Evolutionary conservation across 2,888 invertebrate species (phyloP).

Genomic region (Nemapogon koenigi): DNA sequence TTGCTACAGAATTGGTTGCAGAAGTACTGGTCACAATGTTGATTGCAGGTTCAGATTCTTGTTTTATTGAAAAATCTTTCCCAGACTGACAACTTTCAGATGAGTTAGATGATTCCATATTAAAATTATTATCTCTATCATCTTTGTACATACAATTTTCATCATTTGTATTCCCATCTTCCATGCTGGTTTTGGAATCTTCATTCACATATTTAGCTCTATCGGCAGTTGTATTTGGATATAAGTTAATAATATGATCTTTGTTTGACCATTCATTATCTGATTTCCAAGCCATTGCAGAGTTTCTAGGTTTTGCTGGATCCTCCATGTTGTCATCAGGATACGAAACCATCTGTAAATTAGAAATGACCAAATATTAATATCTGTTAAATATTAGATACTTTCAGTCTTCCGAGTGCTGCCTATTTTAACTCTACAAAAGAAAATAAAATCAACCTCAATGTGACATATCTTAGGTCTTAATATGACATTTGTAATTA

Average conservation of each 20-base stretch:
- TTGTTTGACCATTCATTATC: constrained; percentile 45
- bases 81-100: constrained; percentile 56
- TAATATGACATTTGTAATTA: too few species aligned
- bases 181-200: constrained; percentile 54
- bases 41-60: constrained; percentile 34
- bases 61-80: constrained; percentile 43
- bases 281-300: constrained; percentile 50
- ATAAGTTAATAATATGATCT: constrained; percentile 45
- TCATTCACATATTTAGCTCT: constrained; percentile 49
- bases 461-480: too few species aligned
- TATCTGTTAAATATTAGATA: too few species aligned
- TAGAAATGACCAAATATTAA: too few species aligned
- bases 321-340: constrained; percentile 53
- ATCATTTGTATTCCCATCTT: constrained; percentile 52
- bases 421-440: too few species aligned
- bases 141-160: constrained; percentile 56
- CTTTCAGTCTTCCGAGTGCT: too few species aligned
- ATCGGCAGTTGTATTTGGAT: constrained; percentile 38
- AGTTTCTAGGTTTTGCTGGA: constrained; percentile 52
- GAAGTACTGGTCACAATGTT: constrained; percentile 38
- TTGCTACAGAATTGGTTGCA: constrained; percentile 31
- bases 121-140: constrained; percentile 52
- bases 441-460: too few species aligned
- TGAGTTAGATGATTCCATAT: constrained; percentile 58
- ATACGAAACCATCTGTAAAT: constrained; percentile 45